phyloP scores from a whole-genome alignment of 2,888 invertebrate species.

The Entomobrya multifasciata region DNA sequence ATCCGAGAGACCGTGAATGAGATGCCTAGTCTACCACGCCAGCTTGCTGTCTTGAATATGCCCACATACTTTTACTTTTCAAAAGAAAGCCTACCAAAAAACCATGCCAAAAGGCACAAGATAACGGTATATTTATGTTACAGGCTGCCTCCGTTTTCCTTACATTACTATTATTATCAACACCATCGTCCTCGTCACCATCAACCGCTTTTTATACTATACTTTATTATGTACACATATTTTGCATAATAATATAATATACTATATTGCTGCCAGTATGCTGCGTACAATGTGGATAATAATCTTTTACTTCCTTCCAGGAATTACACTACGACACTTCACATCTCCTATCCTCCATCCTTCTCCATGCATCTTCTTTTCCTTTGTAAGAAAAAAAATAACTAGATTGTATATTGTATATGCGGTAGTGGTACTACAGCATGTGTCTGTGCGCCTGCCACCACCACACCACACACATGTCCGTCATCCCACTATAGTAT shows the following conservation, averaged over 20 bases:
- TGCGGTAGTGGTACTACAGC: neutral
- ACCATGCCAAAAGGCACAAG: neutral
- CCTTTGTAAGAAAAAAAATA: neutral
- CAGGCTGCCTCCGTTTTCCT: slow-evolving; percentile 6
- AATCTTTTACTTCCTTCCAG: slow-evolving; percentile 60
- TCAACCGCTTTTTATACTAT: neutral
- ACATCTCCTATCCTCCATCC: slow-evolving; percentile 16
- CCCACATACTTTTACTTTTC: neutral
- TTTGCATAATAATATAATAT: neutral
- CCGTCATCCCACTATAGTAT: neutral
- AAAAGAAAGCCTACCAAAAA: neutral
- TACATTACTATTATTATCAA: neutral
- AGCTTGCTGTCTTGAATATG: neutral
- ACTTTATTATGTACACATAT: slow-evolving; percentile 3
- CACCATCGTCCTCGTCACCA: neutral
- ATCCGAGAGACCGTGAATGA: neutral
- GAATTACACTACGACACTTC: slow-evolving; percentile 66
- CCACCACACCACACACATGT: slow-evolving; percentile 16
- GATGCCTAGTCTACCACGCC: too few relatives aligned
- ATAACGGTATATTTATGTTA: neutral
- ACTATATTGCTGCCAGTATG: neutral
- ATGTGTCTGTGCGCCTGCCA: neutral
- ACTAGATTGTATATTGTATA: neutral
- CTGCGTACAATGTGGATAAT: slow-evolving; percentile 49
- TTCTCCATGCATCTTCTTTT: neutral